Base-by-base conservation (phyloP, 2,888 invertebrate genomes). In the Dolichomitus sp. region DNA sequence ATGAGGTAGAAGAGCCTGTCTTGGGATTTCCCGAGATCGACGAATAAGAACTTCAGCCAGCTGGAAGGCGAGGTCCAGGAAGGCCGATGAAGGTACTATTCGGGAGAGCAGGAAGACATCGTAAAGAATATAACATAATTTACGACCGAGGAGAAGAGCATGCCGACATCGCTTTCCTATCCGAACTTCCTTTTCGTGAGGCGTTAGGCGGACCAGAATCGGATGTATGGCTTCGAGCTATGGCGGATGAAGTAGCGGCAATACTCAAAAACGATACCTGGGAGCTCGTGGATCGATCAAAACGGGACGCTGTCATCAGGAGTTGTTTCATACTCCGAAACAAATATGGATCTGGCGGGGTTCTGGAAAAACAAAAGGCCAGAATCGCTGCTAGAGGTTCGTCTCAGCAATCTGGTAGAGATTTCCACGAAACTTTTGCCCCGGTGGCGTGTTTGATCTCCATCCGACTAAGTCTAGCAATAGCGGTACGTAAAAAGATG, bases 401-500 rank as follows among this genome's bases (percentile, higher is more conserved):
- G 17, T 14, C 52, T 17, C 52, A 69, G 19, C 17, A 23, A 6
- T 23, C 37, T 1, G 69, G 40, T 9, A 50, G 23, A 37, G 52
- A 37, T 23, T 69, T 37, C 7, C 4, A 52, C 17, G 69, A 69
- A 2, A 69, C 54, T 33, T 54, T 37, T 33, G 54, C 69, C 52
- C 69, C 69, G 7, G 69, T 52, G 14, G 69, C 45, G 42, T 12
- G 65, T 12, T 48, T 66, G 48, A 48, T n/a, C 12, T 66, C 65
- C 14, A 27, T 66, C 7, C 27, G 65, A 23, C 6, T 66, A 14
- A n/a, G 27, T 11, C 11, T 45, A 27, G 65, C 65, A 11, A 3
- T 66, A 14, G 65, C 65, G 7, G 48, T 23, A 27, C 65, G n/a
- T 12, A 11, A 48, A 11, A 14, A 27, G 23, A 48, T 66, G 48